These are phyloP conservation scores for Thripadectes ignobilis DNA, from an alignment of 2,797 vertebrate species.

Conservation along the genomic window DNA sequence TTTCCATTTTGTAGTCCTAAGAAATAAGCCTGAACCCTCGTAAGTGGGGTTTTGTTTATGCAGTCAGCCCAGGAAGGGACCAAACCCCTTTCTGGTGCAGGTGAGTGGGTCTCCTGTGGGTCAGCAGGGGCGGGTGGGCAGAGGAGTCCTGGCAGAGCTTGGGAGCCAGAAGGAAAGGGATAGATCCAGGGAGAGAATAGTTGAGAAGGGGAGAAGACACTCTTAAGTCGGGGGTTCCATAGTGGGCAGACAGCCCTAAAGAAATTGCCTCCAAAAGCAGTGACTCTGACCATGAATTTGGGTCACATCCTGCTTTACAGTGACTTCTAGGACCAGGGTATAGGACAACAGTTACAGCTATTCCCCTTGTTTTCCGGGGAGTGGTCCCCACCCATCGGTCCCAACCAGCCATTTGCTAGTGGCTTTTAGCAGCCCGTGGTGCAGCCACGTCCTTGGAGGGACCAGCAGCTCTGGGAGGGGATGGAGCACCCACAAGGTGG, in stretches of 20 bases:
- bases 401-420: neutral
- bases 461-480: neutral
- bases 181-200: rapidly evolving
- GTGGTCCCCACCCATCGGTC: rapidly evolving
- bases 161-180: neutral
- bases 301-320: neutral
- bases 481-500: neutral
- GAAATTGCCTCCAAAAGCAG: neutral
- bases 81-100: neutral
- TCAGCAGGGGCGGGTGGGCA: neutral
- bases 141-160: neutral
- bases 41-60: neutral
- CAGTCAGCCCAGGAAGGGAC: neutral
- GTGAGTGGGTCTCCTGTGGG: neutral
- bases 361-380: neutral
- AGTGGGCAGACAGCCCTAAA: neutral
- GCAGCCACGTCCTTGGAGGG: rapidly evolving
- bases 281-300: neutral
- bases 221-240: rapidly evolving
- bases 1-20: neutral
- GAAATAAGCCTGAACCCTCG: neutral
- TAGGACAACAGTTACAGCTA: neutral
- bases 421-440: neutral
- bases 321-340: rapidly evolving
- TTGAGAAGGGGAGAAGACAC: neutral